A percentile compares a stretch with the other conserved stretches of the same genome.
Conservation (phyloP, 2,888 invertebrate species). For the Ametastegia equiseti region DNA sequence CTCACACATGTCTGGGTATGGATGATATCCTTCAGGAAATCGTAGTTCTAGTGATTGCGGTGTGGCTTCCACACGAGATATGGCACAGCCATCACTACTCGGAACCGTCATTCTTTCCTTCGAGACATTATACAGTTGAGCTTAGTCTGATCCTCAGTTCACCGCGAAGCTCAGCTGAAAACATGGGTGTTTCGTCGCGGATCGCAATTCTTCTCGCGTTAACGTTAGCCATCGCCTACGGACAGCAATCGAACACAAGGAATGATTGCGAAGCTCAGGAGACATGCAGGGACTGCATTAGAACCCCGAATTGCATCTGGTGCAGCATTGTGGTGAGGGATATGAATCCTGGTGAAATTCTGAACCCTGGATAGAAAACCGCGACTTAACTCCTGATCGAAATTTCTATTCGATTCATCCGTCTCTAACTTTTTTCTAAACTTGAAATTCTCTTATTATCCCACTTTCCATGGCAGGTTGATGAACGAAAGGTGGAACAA, state of each 20-base stretch:
- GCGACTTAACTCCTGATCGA: not conserved
- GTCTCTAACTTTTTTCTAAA: not conserved
- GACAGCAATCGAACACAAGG: not conserved
- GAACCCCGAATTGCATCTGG: conserved; percentile 76
- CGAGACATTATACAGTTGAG: not conserved
- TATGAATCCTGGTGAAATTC: not conserved
- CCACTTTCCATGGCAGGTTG: not conserved
- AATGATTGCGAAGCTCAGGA: conserved; percentile 60
- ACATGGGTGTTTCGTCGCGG: not conserved
- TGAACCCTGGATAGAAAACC: not conserved
- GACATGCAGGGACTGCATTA: conserved; percentile 76
- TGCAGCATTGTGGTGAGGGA: conserved; percentile 71
- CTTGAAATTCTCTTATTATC: not conserved
- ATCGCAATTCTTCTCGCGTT: not conserved
- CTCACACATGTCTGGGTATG: too few species aligned
- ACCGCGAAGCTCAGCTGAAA: not conserved
- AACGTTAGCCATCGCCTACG: not conserved
- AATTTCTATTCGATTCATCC: not conserved
- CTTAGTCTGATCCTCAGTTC: not conserved
- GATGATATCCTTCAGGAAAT: too few species aligned
- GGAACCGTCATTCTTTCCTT: not conserved
- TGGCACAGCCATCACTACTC: not conserved
- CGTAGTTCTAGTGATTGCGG: too few species aligned
- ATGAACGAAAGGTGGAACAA: not conserved
- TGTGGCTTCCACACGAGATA: not conserved